A percentile compares a stretch with the other conserved stretches of the same genome.
phyloP scores from a whole-genome alignment of 2,113 vertebrate genomes.

The Brachirus orientalis region DNA sequence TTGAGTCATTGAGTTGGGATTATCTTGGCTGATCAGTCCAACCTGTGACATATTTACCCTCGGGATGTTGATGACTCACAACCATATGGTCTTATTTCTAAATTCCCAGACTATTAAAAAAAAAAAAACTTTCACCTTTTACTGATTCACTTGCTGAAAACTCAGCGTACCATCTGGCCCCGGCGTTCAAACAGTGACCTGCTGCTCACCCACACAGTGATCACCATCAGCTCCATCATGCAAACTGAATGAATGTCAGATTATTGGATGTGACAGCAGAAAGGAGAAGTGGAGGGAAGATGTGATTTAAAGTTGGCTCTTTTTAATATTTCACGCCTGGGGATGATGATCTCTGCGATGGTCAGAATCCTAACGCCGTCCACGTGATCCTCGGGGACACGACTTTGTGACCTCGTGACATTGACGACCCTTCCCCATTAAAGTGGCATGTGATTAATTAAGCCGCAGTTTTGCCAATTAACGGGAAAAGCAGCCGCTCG shows the following conservation, averaged over 20 bases:
- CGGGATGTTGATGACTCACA: neutral
- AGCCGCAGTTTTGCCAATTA: constrained; percentile 51
- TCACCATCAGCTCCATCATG: constrained; percentile 11
- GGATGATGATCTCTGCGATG: no score
- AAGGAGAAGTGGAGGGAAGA: neutral
- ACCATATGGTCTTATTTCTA: constrained; percentile 15
- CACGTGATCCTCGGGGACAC: no score
- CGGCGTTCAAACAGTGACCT: constrained; percentile 24
- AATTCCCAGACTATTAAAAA: neutral
- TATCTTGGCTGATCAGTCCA: no score
- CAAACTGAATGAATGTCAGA: neutral
- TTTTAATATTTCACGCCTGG: no score
- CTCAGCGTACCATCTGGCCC: constrained; percentile 47
- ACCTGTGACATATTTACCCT: neutral
- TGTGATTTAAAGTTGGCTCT: no score
- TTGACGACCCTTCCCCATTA: constrained; percentile 28
- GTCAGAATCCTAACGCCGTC: neutral
- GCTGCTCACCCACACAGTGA: constrained; percentile 38
- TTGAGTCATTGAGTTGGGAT: no score
- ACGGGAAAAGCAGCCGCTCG: constrained; percentile 24
- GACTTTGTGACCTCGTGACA: constrained; percentile 15
- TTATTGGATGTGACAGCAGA: constrained; percentile 7
- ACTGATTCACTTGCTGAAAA: constrained; percentile 27
- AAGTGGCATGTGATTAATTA: constrained; percentile 48
- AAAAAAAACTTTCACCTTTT: neutral